Percentiles rank a stretch among this genome's conserved stretches.
Evolutionary conservation across 2,113 vertebrate species (phyloP).

Genomic region (Phocoena sinus): DNA sequence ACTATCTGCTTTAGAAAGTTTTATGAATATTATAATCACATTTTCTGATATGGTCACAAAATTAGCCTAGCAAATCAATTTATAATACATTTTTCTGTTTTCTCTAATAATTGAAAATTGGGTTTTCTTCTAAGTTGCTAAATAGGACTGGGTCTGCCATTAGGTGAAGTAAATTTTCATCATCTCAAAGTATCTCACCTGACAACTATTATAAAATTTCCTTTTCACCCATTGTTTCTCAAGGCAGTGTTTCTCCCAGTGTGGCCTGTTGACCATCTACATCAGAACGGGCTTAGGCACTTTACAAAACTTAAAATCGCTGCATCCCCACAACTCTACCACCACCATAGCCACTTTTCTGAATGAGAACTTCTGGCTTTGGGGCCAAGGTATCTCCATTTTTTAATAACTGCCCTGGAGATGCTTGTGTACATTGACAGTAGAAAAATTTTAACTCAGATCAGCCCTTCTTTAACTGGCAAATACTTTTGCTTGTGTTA

Average conservation of each 20-base stretch:
- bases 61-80: neutral
- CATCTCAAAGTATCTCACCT: neutral
- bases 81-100: neutral
- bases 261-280: neutral
- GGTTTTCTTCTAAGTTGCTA: neutral
- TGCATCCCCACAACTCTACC: neutral
- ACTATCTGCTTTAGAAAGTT: neutral
- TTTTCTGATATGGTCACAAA: conserved; percentile 14
- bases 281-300: neutral
- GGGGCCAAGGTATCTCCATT: neutral
- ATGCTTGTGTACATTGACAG: neutral
- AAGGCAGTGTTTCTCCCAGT: neutral
- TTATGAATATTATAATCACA: neutral
- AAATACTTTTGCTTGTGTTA: neutral
- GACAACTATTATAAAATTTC: neutral
- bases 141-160: neutral
- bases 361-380: neutral
- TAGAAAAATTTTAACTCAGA: neutral
- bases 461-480: neutral
- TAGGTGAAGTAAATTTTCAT: neutral
- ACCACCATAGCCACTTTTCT: neutral
- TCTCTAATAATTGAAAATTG: neutral
- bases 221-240: neutral
- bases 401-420: neutral
- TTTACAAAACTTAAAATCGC: neutral